Evolutionary conservation across 2,113 vertebrate species (phyloP).

Genomic region (Platichthys stellatus): DNA sequence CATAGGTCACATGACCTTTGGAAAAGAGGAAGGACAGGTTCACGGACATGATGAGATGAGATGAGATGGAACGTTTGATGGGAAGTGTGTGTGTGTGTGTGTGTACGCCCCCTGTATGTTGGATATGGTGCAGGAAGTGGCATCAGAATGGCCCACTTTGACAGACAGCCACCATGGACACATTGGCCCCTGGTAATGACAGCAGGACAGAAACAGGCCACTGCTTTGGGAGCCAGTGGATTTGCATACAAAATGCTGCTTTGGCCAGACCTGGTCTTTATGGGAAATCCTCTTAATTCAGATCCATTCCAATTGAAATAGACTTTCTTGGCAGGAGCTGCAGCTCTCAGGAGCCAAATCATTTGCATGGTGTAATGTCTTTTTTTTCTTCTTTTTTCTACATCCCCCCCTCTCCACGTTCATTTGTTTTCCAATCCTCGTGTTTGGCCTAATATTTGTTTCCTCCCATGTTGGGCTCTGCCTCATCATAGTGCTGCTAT

Average conservation of each 20-base stretch:
- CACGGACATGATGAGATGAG: constrained; percentile 12
- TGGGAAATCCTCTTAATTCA: constrained; percentile 84
- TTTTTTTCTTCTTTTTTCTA: constrained; percentile 45
- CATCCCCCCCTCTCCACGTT: constrained; percentile 27
- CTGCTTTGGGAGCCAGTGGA: constrained; percentile 70
- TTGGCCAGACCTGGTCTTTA: constrained; percentile 77
- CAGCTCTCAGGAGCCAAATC: constrained; percentile 76
- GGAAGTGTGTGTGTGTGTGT: neutral
- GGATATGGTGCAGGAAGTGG: constrained; percentile 29
- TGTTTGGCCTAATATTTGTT: constrained; percentile 73
- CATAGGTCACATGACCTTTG: constrained; percentile 20
- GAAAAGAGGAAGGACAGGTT: constrained; percentile 11
- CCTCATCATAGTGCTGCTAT: constrained; percentile 76
- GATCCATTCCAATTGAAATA: constrained; percentile 83
- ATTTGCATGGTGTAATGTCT: constrained; percentile 79
- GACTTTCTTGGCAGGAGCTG: constrained; percentile 80
- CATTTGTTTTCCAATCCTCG: constrained; percentile 70
- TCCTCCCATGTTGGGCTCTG: constrained; percentile 61
- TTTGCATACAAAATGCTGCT: constrained; percentile 80
- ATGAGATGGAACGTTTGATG: neutral
- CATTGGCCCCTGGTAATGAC: constrained; percentile 62
- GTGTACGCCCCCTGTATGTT: neutral
- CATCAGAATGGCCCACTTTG: constrained; percentile 49
- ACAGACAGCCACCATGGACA: constrained; percentile 62
- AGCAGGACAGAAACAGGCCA: constrained; percentile 60